These are phyloP conservation scores for Neotoma lepida DNA, from an alignment of 2,113 vertebrate species.

Conservation along the genomic window DNA sequence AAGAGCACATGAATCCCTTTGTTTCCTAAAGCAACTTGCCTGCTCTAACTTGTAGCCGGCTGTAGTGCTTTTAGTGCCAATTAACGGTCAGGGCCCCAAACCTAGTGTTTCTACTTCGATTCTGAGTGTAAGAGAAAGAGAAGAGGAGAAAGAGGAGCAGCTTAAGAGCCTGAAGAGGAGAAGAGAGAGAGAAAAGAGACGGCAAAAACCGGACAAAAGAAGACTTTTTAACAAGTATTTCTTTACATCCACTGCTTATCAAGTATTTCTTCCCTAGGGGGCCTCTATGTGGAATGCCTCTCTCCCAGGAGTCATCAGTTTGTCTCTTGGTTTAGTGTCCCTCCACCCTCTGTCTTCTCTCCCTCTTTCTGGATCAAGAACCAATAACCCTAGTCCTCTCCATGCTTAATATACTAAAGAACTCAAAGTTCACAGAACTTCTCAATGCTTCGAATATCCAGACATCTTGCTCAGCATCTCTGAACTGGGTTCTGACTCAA, in stretches of 20 bases:
- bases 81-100: constrained; percentile 21
- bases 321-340: not conserved
- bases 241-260: not conserved
- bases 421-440: not conserved
- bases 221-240: not conserved
- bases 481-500: not conserved
- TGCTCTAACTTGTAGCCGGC: not conserved
- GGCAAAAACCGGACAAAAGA: constrained; percentile 13
- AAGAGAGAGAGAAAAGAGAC: not conserved
- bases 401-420: constrained; percentile 11
- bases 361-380: not conserved
- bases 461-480: not conserved
- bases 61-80: not conserved
- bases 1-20: not conserved
- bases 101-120: constrained; percentile 34
- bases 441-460: not conserved
- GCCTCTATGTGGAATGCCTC: not conserved
- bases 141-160: not conserved
- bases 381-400: not conserved
- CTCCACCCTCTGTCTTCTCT: not conserved
- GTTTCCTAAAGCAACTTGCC: constrained; percentile 1
- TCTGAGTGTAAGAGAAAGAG: not conserved
- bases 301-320: not conserved
- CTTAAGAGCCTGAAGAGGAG: not conserved
- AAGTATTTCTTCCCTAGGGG: not conserved